phyloP scores from a whole-genome alignment of 2,888 invertebrate species.

The Empis stercorea region DNA sequence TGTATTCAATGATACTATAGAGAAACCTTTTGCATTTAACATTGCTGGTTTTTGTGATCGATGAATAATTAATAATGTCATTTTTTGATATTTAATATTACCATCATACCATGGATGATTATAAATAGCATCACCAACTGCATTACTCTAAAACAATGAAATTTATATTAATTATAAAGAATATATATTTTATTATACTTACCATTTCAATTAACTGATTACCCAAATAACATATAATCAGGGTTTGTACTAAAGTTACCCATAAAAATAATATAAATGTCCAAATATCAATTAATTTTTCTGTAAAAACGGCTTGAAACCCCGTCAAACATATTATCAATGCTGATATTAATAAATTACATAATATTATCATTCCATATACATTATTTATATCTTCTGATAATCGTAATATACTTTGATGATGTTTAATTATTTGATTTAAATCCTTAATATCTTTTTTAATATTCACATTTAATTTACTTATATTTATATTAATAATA shows the following conservation, averaged over 20 bases:
- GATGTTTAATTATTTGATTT: too few relatives aligned
- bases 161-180: neutral
- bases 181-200: neutral
- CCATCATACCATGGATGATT: neutral
- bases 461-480: neutral
- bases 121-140: neutral
- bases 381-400: neutral
- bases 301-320: neutral
- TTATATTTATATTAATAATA: neutral
- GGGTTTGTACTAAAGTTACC: neutral
- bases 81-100: neutral
- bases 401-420: neutral
- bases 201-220: neutral
- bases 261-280: neutral
- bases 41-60: slow-evolving; percentile 3
- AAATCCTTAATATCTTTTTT: too few relatives aligned
- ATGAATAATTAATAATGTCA: neutral
- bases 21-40: slow-evolving; percentile 2
- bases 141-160: neutral
- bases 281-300: neutral
- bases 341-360: neutral
- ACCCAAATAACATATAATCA: neutral
- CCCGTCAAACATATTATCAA: neutral
- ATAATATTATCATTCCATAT: neutral
- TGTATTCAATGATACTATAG: neutral